phyloP scores from a whole-genome alignment of 2,113 vertebrate species.

The Felis catus region F.catus_Fca126_mat1.0 CM031413.1:111863001-111863500 shows the following conservation, averaged over 20 bases:
- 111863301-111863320: not conserved
- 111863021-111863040: constrained; percentile 5
- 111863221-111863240: not conserved
- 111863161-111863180: not conserved
- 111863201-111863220: not conserved
- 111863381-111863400: not conserved
- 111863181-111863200: not conserved
- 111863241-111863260: not conserved
- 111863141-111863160: not conserved
- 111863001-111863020: not conserved
- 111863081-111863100: not conserved
- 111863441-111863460: not conserved
- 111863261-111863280: not conserved
- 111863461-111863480: not conserved
- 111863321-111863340: not conserved
- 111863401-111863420: not conserved
- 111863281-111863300: not conserved
- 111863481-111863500: not conserved
- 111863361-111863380: not conserved
- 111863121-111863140: not conserved
- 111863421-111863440: not conserved
- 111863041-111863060: not conserved
- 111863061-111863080: not conserved
- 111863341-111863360: too few relatives aligned
- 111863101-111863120: not conserved